Base-by-base conservation (phyloP, 2,113 vertebrate species). In the Oryzias celebensis region DNA sequence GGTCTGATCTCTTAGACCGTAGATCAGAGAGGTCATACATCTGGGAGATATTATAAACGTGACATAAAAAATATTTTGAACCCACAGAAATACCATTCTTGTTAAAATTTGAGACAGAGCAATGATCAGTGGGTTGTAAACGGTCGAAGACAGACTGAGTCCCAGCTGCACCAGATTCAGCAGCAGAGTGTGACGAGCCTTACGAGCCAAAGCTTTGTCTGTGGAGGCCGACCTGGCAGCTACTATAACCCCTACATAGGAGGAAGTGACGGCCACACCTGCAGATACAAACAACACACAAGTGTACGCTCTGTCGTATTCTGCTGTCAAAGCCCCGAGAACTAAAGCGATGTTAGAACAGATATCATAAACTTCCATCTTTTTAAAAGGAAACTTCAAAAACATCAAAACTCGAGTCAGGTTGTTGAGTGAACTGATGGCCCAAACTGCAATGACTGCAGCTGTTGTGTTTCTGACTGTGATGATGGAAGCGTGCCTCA, bases 161-260 rank as follows among this genome's bases (percentile, higher is more conserved):
- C 63, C 58, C n/a, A 89, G 69, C 64, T 90, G 86, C 4, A 86
- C 62, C 57, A 90, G 31, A 36, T 90, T 84, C 62, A 89, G 75
- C 42, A 88, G 64, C 51, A 88, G 65, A 0, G 87, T 89, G 46
- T 69, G 80, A 8, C 77, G 80, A 51, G 86, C 83, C 65, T 86
- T 89, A 3, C 3, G 47, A 14, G 68, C 71, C 1, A 70, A 88
- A 26, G 67, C 61, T 78, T 77, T 80, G 52, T 82, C 58, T n/a
- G 81, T 58, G 14, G 85, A 84, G 4, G 86, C 69, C 1, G 85
- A 88, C 46, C 77, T 76, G 59, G 88, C 89, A 18, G 80, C 78
- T n/a, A 81, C 1, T 7, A 77, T 70, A 47, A 91, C 89, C 7
- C 68, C 75, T 1, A 85, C n/a, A 10, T 90, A 90, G 0, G 88